Evolutionary conservation across 2,797 vertebrate genomes (phyloP).

Genomic region (Cyclopterus lumpus): DNA sequence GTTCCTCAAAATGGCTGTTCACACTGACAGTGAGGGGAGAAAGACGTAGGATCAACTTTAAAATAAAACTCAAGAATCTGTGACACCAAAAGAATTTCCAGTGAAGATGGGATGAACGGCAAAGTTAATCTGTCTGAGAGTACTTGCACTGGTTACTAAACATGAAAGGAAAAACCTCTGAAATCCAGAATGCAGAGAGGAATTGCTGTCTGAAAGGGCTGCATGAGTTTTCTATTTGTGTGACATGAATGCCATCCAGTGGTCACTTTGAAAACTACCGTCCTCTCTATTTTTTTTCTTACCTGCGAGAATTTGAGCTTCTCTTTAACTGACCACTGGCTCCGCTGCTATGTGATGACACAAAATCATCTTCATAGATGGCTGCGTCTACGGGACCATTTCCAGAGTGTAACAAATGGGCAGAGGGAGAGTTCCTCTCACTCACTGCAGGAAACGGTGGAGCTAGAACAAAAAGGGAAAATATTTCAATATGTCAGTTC

Average conservation of each 20-base stretch:
- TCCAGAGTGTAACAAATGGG: slow-evolving; percentile 70
- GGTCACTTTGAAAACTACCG: slow-evolving; percentile 41
- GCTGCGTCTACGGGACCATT: slow-evolving; percentile 70
- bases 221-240: slow-evolving; percentile 24
- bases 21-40: slow-evolving; percentile 38
- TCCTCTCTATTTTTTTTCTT: slow-evolving; percentile 33
- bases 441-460: slow-evolving; percentile 68
- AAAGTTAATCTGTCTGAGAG: not conserved
- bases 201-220: not conserved
- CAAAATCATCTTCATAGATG: slow-evolving; percentile 92
- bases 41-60: not conserved
- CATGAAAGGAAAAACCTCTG: not conserved
- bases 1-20: slow-evolving; percentile 85
- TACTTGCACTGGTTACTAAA: not conserved
- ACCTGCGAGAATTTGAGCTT: slow-evolving; percentile 85
- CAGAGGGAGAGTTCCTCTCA: slow-evolving; percentile 80
- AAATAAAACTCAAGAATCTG: not conserved
- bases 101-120: not conserved
- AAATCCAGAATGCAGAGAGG: not conserved
- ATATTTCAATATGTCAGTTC: slow-evolving; percentile 4
- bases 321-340: slow-evolving; percentile 83
- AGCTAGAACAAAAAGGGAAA: not conserved
- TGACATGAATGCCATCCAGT: slow-evolving; percentile 66
- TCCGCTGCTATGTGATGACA: slow-evolving; percentile 86
- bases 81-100: not conserved